Conservation (phyloP, 2,888 invertebrate genomes). For the Tineola bisselliella region DNA sequence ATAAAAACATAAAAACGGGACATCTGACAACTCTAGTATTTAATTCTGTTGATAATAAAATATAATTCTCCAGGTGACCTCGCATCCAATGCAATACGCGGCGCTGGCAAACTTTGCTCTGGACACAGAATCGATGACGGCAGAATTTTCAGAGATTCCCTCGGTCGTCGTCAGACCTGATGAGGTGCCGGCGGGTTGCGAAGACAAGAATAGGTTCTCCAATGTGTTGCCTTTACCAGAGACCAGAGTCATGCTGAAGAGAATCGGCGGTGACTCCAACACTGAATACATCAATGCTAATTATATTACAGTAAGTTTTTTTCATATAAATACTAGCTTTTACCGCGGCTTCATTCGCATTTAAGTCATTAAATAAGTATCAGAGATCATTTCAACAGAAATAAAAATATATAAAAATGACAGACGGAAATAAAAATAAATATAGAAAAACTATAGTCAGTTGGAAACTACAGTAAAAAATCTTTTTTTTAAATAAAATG, state of each 20-base stretch:
- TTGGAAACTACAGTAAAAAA: no score
- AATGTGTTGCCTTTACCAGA: slow-evolving; percentile 95
- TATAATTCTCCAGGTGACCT: slow-evolving; percentile 65
- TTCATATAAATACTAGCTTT: background rate
- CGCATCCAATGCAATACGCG: slow-evolving; percentile 81
- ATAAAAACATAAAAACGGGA: no score
- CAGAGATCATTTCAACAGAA: no score
- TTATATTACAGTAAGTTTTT: slow-evolving; percentile 80
- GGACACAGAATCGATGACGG: slow-evolving; percentile 76
- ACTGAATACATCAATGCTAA: slow-evolving; percentile 95
- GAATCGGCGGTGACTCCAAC: slow-evolving; percentile 77
- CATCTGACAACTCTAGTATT: no score
- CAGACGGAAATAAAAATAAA: no score
- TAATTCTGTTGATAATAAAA: no score
- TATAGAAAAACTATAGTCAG: no score
- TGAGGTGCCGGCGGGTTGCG: slow-evolving; percentile 87
- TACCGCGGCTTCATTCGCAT: no score
- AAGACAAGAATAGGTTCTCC: slow-evolving; percentile 90
- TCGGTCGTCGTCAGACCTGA: slow-evolving; percentile 80
- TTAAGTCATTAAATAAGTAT: no score
- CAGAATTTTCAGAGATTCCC: slow-evolving; percentile 85
- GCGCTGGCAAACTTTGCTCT: slow-evolving; percentile 79
- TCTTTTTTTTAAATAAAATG: no score
- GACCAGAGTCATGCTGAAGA: slow-evolving; percentile 82
- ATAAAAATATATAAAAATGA: no score